Evolutionary conservation across 2,888 invertebrate genomes (phyloP), one percentile per base, ranked within the genome.

Genomic region (Mythimna albipuncta): DNA sequence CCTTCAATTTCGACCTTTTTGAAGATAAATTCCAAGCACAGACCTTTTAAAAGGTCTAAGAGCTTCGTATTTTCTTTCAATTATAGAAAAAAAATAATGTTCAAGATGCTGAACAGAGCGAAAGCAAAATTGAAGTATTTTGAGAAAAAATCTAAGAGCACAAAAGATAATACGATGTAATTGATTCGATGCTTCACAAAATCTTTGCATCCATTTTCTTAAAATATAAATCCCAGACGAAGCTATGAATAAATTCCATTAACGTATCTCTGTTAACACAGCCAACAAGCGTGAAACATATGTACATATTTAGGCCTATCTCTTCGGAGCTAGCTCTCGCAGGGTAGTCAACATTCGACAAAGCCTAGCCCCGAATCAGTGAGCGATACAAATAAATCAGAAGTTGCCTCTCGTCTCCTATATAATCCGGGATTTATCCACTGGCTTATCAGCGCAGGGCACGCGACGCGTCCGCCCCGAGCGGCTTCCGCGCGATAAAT

Each of bases 381-480:
- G 69, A 74, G 26, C 65, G 64, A 59, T 70, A 81, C 75, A 73
- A 82, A 83, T 83, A 83, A 83, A 83, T 84, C 82, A 75, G 71
- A 81, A 59, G 57, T 69, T 66, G 66, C 44, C 69, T 64, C 73
- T 74, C 74, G 69, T 81, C 82, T 71, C 64, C 78, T 65, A 62
- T 77, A 75, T 84, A 83, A 83, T 73, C 83, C 85, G 41, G 70
- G 67, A 72, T 70, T 79, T 82, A 83, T 84, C 82, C 74, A 44
- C 32, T 19, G 70, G 82, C 79, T 84, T 84, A 82, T 84, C 82
- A 62, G 75, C 85, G 71, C 58, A 64, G 63, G 54, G 79, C 82
- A 79, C 59, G 78, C 84, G 81, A 76, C 72, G 69, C 81, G 84
- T 72, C 81, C 81, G 72, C 81, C 41, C 63, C 63, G 61, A 32